Conservation (phyloP, 1,140 invertebrate genomes). For the Colletes gigas region DNA sequence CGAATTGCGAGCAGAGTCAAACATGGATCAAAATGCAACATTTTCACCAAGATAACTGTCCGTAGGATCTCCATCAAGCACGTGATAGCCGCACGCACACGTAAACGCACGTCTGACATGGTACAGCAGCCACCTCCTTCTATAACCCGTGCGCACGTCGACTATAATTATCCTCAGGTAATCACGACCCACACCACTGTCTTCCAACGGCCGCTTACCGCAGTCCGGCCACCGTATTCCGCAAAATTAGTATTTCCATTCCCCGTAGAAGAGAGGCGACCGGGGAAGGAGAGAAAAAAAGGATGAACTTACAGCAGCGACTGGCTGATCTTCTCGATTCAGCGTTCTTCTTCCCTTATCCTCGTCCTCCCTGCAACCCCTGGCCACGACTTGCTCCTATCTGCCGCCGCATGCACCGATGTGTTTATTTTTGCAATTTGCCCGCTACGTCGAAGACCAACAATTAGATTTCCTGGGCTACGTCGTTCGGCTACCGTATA, state of each 20-base stretch:
- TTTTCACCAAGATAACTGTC: conserved; percentile 50
- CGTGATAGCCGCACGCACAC: conserved; percentile 66
- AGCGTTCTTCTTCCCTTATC: conserved; percentile 33
- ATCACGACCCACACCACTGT: conserved; percentile 78
- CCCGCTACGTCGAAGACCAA: conserved; percentile 73
- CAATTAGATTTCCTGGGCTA: conserved; percentile 79
- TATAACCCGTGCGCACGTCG: conserved; percentile 76
- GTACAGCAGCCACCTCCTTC: conserved; percentile 63
- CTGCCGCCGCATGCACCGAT: conserved; percentile 42
- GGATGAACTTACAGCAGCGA: conserved; percentile 59
- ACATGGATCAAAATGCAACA: conserved; percentile 17
- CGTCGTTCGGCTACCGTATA: conserved; percentile 79
- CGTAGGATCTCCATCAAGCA: conserved; percentile 51
- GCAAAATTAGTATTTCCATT: conserved; percentile 82
- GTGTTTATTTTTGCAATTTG: conserved; percentile 81
- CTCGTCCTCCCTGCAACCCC: conserved; percentile 54
- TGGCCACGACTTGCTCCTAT: conserved; percentile 33
- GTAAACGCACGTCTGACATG: conserved; percentile 55
- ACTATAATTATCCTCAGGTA: conserved; percentile 81
- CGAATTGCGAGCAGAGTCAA: background rate
- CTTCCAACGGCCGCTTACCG: conserved; percentile 77
- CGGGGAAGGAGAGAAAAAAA: conserved; percentile 50
- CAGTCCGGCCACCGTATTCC: conserved; percentile 81
- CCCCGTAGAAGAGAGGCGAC: conserved; percentile 70
- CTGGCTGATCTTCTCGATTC: conserved; percentile 54